phyloP scores from a whole-genome alignment of 2,888 invertebrate genomes.

The Colostygia pectinataria region DNA sequence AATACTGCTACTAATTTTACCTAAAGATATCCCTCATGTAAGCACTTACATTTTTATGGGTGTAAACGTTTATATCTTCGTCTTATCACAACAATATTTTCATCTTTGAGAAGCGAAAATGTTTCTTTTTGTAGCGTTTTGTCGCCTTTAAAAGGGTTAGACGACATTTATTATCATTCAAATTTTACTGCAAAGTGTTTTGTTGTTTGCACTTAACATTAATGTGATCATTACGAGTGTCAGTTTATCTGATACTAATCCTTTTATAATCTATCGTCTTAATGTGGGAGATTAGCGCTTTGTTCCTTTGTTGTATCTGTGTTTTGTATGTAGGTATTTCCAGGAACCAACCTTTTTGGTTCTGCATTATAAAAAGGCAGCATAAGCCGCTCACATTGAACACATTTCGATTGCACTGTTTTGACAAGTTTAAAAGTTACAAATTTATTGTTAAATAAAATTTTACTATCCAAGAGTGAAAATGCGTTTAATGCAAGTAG shows the following conservation, averaged over 20 bases:
- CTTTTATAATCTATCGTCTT: constrained; percentile 1
- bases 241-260: constrained; percentile 9
- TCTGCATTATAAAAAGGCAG: too few species aligned
- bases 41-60: constrained; percentile 1
- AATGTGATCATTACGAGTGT: constrained; percentile 10
- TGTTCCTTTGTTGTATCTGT: background rate
- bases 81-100: constrained; percentile 16
- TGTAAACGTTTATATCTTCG: constrained; percentile 13
- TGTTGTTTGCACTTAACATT: constrained; percentile 22
- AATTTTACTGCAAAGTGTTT: constrained; percentile 25
- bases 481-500: too few species aligned
- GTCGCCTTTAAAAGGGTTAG: constrained; percentile 18
- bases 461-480: too few species aligned
- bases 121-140: constrained; percentile 16
- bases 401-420: too few species aligned
- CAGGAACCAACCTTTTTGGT: too few species aligned
- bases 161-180: constrained; percentile 14
- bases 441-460: too few species aligned
- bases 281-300: background rate
- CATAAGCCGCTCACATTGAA: too few species aligned
- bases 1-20: too few species aligned
- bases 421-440: too few species aligned
- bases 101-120: constrained; percentile 12
- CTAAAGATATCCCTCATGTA: too few species aligned
- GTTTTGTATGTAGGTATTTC: too few species aligned